phyloP scores from a whole-genome alignment of 2,113 vertebrate genomes.

The Grammomys surdaster region DNA sequence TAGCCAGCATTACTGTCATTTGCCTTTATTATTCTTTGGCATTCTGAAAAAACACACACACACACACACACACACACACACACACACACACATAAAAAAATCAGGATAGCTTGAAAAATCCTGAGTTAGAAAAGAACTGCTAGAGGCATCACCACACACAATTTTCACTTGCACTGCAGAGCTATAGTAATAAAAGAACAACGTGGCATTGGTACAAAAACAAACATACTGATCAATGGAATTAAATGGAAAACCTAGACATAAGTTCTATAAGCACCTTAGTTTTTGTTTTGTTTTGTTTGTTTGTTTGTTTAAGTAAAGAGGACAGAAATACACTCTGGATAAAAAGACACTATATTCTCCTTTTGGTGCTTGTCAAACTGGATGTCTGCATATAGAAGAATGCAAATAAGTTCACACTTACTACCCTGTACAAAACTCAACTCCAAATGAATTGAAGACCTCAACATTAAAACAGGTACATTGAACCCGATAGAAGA shows the following conservation, averaged over 20 bases:
- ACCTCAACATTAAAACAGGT: background rate
- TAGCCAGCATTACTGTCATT: background rate
- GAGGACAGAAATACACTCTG: background rate
- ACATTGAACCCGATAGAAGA: background rate
- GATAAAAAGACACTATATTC: background rate
- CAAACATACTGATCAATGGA: background rate
- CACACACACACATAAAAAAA: background rate
- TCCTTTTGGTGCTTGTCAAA: background rate
- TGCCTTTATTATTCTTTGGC: too few species aligned
- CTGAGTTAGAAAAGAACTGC: background rate
- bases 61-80: too few species aligned
- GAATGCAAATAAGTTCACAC: background rate
- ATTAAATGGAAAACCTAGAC: background rate
- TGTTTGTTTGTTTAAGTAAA: background rate
- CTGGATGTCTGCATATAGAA: background rate
- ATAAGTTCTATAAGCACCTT: background rate
- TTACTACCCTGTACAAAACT: background rate
- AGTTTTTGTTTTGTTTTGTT: too few species aligned
- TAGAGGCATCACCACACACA: background rate
- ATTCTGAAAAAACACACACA: too few species aligned
- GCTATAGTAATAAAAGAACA: background rate
- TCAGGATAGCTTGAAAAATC: background rate
- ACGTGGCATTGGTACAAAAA: background rate
- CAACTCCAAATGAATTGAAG: background rate
- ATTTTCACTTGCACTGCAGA: background rate